Conservation (phyloP, 2,797 vertebrate genomes). For the Vireo griseus region DNA sequence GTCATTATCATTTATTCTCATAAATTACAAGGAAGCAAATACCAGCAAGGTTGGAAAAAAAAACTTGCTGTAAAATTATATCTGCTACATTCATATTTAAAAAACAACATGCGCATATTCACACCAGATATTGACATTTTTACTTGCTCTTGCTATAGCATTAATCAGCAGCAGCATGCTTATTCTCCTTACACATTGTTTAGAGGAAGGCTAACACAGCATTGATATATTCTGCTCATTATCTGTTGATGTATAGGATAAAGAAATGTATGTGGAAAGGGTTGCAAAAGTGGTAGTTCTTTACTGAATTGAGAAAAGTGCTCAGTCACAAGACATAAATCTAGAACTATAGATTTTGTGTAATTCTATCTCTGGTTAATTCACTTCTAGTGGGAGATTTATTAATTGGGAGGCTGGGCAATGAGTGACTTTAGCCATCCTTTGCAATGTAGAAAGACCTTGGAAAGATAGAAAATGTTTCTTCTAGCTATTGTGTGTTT, state of each 20-base stretch:
- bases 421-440: neutral
- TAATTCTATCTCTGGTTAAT: neutral
- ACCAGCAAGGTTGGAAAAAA: neutral
- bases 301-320: neutral
- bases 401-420: neutral
- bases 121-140: neutral
- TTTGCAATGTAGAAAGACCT: neutral
- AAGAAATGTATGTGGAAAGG: neutral
- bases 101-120: neutral
- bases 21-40: neutral
- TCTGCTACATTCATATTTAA: neutral
- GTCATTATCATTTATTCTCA: neutral
- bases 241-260: neutral
- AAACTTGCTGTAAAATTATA: neutral
- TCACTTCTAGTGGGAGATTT: neutral
- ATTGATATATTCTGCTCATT: neutral
- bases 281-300: neutral
- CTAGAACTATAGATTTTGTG: neutral
- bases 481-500: neutral
- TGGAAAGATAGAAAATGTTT: neutral
- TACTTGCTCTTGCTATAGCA: neutral
- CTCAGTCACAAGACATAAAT: neutral
- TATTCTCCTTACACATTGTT: neutral
- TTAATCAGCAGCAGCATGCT: neutral
- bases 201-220: neutral